Base-by-base conservation (phyloP, 1,140 invertebrate species). In the Coenobita brevimanus region DNA sequence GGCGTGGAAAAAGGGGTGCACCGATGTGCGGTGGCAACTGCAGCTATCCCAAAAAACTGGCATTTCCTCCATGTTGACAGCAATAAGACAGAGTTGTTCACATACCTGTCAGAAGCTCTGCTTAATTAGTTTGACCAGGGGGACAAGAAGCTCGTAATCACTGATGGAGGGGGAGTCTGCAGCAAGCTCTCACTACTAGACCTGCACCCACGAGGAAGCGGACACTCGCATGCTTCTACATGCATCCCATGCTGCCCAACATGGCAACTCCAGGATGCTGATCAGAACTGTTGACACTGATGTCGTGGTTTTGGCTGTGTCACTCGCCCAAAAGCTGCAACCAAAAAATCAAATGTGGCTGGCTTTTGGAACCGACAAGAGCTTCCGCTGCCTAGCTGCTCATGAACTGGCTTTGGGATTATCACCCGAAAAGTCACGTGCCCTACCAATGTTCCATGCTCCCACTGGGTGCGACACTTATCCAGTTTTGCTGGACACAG, bases 401-500 rank as follows among this genome's bases (percentile, higher is more conserved):
- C n/a, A 81, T 13, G 21, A 81, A 33, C 33, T 81, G 38, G 78
- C 78, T 62, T 17, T 4, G 21, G 81, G 81, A 10, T 43, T 69
- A 27, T 36, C 36, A 82, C 62, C 30, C 17, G 60, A 82, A 64
- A 82, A 82, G 81, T 10, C 81, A 33, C 62, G 33, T 43, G 62
- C 60, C 69, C 62, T 82, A 27, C 81, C 60, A 82, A 43, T 82
- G 81, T 82, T 82, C 62, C 81, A 84, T 38, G 80, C 67, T 43
- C 2, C 75, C 24, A 84, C 41, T 43, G 82, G 82, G 24, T 64
- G 81, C 50, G 27, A 84, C 71, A 75, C 46, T 43, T 84, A 24
- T 84, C 69, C 10, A 75, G 82, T 60, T 84, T 71, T 75, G 82
- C 24, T 54, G 8, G 41, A 41, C 38, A 71, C 27, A 27, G 62